Evolutionary conservation across 2,113 vertebrate genomes (phyloP).

Genomic region (Athene noctua): DNA sequence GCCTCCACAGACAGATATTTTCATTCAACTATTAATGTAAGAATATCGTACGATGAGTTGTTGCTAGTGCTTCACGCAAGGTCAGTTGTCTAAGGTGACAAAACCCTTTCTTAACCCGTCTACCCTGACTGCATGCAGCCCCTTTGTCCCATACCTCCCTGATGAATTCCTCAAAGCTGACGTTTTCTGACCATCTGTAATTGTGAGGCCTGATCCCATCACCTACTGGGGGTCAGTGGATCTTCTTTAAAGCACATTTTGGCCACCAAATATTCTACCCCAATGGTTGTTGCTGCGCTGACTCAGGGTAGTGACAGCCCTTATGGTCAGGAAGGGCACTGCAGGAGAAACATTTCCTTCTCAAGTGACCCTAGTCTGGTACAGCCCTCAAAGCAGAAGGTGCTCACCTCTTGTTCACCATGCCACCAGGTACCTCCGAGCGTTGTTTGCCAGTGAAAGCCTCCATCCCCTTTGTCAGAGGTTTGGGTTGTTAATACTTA

Average conservation of each 20-base stretch:
- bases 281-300: neutral
- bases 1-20: neutral
- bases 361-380: neutral
- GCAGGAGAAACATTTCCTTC: neutral
- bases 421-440: neutral
- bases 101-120: neutral
- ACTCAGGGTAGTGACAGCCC: neutral
- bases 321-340: neutral
- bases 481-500: neutral
- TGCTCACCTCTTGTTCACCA: neutral
- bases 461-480: neutral
- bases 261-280: neutral
- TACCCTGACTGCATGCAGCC: rapidly evolving
- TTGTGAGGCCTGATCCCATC: neutral
- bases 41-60: neutral
- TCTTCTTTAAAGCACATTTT: neutral
- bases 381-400: neutral
- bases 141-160: neutral
- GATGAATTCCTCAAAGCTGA: neutral
- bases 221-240: neutral
- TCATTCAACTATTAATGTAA: neutral
- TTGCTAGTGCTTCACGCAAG: neutral
- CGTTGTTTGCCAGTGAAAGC: neutral
- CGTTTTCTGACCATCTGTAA: neutral
- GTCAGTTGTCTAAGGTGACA: neutral